A percentile compares a stretch with the other conserved stretches of the same genome.
phyloP scores from a whole-genome alignment of 2,113 vertebrate genomes.

The Hydropotes inermis region DNA sequence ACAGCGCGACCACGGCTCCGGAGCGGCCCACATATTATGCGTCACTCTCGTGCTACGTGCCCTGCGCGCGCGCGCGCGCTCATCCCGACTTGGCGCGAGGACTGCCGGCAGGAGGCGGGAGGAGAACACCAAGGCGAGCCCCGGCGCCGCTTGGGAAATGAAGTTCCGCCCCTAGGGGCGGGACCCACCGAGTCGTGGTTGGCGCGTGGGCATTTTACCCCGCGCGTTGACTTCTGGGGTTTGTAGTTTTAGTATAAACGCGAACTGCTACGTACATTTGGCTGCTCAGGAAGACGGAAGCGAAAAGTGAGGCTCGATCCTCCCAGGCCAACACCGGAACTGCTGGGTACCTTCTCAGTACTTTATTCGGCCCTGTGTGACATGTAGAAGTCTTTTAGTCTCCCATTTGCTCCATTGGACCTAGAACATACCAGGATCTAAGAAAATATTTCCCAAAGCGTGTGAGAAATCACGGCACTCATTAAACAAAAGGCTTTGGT shows the following conservation, averaged over 20 bases:
- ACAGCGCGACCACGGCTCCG: constrained; percentile 79
- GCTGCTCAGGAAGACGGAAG: constrained; percentile 27
- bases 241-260: constrained; percentile 29
- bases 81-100: constrained; percentile 15
- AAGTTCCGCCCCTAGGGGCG: constrained; percentile 23
- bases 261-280: not conserved
- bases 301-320: not conserved
- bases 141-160: constrained; percentile 56
- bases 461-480: not conserved
- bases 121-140: not conserved
- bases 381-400: not conserved
- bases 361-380: not conserved
- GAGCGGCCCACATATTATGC: constrained; percentile 80
- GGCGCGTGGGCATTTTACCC: not conserved
- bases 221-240: constrained; percentile 4
- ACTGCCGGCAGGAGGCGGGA: not conserved
- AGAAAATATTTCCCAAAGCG: not conserved
- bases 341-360: not conserved
- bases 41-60: constrained; percentile 73
- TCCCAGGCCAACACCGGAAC: accelerated
- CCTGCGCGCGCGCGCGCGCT: constrained; percentile 32
- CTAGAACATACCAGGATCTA: not conserved
- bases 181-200: not conserved
- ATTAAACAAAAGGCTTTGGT: not conserved
- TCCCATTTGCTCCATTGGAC: not conserved